Percentiles rank a stretch among this genome's conserved stretches.
These are phyloP conservation scores for Micrasema minimum DNA, from an alignment of 1,140 invertebrate species.

Conservation along the genomic window DNA sequence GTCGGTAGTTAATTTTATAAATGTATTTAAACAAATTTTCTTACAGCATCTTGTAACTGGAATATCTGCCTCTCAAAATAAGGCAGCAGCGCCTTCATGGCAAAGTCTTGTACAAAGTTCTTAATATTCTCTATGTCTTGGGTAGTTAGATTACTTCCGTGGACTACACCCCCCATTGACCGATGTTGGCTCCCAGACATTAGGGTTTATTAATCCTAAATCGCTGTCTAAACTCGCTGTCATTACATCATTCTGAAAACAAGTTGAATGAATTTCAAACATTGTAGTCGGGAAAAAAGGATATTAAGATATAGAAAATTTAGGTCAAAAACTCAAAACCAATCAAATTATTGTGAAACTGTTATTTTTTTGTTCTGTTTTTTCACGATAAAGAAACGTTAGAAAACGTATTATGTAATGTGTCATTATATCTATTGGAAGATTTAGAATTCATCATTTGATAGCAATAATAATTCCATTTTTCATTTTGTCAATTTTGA, in stretches of 20 bases:
- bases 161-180: conserved; percentile 55
- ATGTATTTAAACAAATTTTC: not conserved
- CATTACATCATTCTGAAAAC: conserved; percentile 63
- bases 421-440: too few species aligned
- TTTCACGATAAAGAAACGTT: too few species aligned
- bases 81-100: conserved; percentile 85
- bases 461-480: too few species aligned
- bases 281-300: too few species aligned
- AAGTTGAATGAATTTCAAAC: not conserved
- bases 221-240: conserved; percentile 70
- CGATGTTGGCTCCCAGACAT: conserved; percentile 69
- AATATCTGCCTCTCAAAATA: conserved; percentile 90
- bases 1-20: not conserved
- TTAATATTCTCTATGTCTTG: conserved; percentile 88
- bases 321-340: too few species aligned
- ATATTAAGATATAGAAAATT: too few species aligned
- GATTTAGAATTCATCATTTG: too few species aligned
- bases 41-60: conserved; percentile 83
- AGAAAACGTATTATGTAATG: too few species aligned
- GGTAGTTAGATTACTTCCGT: conserved; percentile 80
- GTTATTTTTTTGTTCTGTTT: too few species aligned
- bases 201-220: conserved; percentile 69
- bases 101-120: conserved; percentile 89
- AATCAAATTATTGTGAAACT: too few species aligned
- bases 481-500: too few species aligned